phyloP scores from a whole-genome alignment of 2,113 vertebrate species.

The Myocastor coypus region DNA sequence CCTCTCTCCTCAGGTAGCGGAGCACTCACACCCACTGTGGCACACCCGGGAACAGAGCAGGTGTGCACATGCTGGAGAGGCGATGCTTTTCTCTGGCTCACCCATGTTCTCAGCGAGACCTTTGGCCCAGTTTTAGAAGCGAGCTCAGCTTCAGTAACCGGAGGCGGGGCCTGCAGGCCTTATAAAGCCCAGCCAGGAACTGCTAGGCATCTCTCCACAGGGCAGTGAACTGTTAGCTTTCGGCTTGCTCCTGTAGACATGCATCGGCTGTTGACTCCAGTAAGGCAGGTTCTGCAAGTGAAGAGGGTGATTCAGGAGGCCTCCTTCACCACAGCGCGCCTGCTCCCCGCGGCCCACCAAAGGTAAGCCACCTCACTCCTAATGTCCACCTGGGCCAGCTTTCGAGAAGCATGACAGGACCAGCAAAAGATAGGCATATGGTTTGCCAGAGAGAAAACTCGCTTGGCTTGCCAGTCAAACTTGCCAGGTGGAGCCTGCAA shows the following conservation, averaged over 20 bases:
- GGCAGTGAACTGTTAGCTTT: neutral
- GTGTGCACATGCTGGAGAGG: neutral
- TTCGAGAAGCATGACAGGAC: neutral
- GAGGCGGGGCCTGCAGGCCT: constrained; percentile 70
- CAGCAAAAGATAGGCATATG: neutral
- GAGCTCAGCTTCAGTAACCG: constrained; percentile 53
- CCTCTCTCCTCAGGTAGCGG: no score
- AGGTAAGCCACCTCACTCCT: constrained; percentile 69
- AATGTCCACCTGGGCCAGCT: neutral
- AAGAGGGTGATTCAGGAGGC: neutral
- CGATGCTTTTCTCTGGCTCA: constrained; percentile 25
- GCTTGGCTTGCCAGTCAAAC: neutral
- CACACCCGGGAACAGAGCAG: neutral
- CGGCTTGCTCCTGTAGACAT: constrained; percentile 44
- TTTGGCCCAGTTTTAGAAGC: constrained; percentile 79
- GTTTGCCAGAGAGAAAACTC: neutral
- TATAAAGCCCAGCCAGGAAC: constrained; percentile 78
- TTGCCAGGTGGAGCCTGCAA: neutral
- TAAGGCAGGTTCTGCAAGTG: constrained; percentile 30
- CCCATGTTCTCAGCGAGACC: constrained; percentile 71
- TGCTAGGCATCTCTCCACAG: neutral
- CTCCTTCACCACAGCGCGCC: rapidly evolving
- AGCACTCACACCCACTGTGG: neutral
- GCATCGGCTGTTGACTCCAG: constrained; percentile 81
- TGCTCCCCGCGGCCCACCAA: constrained; percentile 66